Conservation (phyloP, 2,113 vertebrate genomes). For the Hippoglossus stenolepis region DNA sequence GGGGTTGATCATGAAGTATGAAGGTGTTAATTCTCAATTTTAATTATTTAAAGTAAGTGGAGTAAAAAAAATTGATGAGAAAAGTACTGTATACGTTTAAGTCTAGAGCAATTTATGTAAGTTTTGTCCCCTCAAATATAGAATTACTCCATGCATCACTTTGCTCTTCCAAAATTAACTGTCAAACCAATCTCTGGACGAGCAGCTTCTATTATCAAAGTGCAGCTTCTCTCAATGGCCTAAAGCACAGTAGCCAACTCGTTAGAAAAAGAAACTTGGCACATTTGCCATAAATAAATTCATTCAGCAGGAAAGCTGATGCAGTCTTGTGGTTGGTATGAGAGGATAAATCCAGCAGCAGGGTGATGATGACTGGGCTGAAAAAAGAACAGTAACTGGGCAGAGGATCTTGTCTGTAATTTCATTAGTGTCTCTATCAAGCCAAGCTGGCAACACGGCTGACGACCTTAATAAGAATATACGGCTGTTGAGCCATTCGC, state of each 20-base stretch:
- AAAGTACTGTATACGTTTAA: not conserved
- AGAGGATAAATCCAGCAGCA: constrained; percentile 43
- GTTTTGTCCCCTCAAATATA: constrained; percentile 5
- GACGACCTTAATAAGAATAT: not conserved
- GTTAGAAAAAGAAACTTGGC: constrained; percentile 38
- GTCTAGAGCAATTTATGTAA: not conserved
- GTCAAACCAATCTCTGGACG: constrained; percentile 1
- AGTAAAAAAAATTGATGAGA: not conserved
- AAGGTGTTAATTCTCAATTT: not conserved
- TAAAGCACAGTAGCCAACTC: constrained; percentile 11
- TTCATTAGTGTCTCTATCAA: constrained; percentile 8
- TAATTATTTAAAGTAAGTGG: not conserved
- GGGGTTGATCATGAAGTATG: not conserved
- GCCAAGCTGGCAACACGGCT: not conserved
- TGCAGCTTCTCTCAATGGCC: constrained; percentile 6
- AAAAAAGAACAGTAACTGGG: constrained; percentile 6
- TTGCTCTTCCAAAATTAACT: not conserved
- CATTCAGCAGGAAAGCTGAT: constrained; percentile 21
- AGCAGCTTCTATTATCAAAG: constrained; percentile 30
- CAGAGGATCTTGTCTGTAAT: constrained; percentile 4
- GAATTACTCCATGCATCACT: not conserved
- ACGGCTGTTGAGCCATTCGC: not conserved
- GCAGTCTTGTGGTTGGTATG: constrained; percentile 12
- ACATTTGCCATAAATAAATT: constrained; percentile 17
- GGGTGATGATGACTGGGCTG: constrained; percentile 6